Conservation (phyloP, 2,113 vertebrate genomes). For the Panthera uncia region DNA sequence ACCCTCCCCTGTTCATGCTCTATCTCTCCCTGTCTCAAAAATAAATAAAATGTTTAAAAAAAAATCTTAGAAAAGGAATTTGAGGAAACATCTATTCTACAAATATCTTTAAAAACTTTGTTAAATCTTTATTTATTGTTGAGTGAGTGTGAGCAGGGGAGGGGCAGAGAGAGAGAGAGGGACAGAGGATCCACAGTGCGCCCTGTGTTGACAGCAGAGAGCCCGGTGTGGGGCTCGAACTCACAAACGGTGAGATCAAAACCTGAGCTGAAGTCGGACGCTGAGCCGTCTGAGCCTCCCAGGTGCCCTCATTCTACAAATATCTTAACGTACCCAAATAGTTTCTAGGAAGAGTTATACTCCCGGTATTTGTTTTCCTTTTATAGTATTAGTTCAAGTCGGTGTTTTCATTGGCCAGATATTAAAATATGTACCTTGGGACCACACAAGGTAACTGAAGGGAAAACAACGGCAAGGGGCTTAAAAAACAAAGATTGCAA, state of each 20-base stretch:
- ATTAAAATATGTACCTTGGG: neutral
- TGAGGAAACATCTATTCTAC: neutral
- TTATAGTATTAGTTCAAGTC: neutral
- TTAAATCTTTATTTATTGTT: no score
- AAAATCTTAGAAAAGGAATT: neutral
- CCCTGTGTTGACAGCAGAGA: no score
- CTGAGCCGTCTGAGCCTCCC: no score
- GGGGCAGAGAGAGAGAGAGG: no score
- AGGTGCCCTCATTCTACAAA: neutral
- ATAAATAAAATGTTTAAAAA: no score
- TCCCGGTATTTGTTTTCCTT: neutral
- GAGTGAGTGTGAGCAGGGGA: no score
- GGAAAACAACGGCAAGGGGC: neutral
- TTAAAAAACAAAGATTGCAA: slow-evolving; percentile 6
- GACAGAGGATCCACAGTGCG: no score
- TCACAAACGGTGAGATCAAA: no score
- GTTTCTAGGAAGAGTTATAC: neutral
- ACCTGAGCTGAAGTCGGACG: no score
- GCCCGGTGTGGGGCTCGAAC: no score
- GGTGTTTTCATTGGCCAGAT: neutral
- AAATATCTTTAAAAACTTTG: neutral
- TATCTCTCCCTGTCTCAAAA: no score
- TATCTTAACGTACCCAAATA: neutral
- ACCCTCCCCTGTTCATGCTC: no score
- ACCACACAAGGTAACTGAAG: neutral